Conservation (phyloP, 2,113 vertebrate genomes). For the Saccopteryx bilineata region DNA sequence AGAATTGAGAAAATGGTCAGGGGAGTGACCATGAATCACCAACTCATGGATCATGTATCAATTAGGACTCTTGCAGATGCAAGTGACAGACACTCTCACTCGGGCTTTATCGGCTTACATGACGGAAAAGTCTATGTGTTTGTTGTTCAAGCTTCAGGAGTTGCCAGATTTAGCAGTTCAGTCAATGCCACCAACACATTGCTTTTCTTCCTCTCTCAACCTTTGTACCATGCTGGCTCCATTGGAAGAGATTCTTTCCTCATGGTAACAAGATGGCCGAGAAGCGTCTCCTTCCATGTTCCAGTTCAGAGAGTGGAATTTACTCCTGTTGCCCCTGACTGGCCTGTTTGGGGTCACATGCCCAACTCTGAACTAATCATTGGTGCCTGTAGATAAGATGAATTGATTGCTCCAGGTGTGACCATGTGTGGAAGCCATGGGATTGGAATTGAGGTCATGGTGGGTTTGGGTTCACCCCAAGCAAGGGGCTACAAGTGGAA, state of each 20-base stretch:
- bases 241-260: not conserved
- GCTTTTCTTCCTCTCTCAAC: not conserved
- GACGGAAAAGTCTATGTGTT: not conserved
- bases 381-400: not conserved
- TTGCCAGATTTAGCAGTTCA: not conserved
- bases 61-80: not conserved
- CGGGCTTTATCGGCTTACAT: not conserved
- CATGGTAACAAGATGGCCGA: not conserved
- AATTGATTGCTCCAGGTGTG: not conserved
- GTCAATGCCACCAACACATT: not conserved
- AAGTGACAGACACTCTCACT: not conserved
- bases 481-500: not conserved
- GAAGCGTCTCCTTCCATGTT: not conserved
- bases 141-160: not conserved
- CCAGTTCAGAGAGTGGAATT: not conserved
- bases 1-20: not conserved
- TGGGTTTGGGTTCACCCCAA: not conserved
- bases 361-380: not conserved
- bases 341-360: not conserved
- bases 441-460: not conserved
- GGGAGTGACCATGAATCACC: not conserved
- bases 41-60: not conserved
- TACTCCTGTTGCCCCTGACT: not conserved
- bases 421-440: not conserved
- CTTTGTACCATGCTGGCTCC: not conserved